A percentile compares a stretch with the other conserved stretches of the same genome.
phyloP scores from a whole-genome alignment of 2,888 invertebrate species.

The Pseudolycoriella hygida region DNA sequence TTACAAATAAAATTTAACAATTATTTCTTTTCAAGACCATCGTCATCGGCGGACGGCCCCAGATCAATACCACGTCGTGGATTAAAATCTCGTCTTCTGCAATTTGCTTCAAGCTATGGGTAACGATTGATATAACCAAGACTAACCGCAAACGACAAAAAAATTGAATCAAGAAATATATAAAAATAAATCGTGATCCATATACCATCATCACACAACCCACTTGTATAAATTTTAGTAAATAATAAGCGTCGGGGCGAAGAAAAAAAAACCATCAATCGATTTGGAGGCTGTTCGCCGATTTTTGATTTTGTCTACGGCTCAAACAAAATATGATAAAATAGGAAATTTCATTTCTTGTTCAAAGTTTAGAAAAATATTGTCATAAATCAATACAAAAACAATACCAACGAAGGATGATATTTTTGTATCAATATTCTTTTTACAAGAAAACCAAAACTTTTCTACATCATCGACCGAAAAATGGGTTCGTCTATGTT shows the following conservation, averaged over 20 bases:
- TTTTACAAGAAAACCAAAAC: too few species aligned
- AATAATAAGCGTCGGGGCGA: background rate
- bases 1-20: too few species aligned
- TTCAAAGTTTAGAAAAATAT: too few species aligned
- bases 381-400: too few species aligned
- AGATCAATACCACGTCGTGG: slow-evolving; percentile 79
- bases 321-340: too few species aligned
- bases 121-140: slow-evolving; percentile 26
- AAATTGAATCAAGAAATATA: background rate
- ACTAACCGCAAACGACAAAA: background rate
- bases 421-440: too few species aligned
- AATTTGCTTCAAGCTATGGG: slow-evolving; percentile 80
- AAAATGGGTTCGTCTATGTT: too few species aligned
- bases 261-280: too few species aligned
- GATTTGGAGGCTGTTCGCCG: slow-evolving; percentile 10
- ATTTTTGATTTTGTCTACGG: background rate
- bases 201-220: background rate
- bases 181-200: background rate
- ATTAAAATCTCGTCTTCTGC: slow-evolving; percentile 77
- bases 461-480: too few species aligned
- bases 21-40: slow-evolving; percentile 20
- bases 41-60: slow-evolving; percentile 56
- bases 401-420: too few species aligned
- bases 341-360: too few species aligned
- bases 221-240: background rate